A percentile compares a stretch with the other conserved stretches of the same genome.
Evolutionary conservation across 1,140 invertebrate genomes (phyloP).

Genomic region (Brachionus koreanus): DNA sequence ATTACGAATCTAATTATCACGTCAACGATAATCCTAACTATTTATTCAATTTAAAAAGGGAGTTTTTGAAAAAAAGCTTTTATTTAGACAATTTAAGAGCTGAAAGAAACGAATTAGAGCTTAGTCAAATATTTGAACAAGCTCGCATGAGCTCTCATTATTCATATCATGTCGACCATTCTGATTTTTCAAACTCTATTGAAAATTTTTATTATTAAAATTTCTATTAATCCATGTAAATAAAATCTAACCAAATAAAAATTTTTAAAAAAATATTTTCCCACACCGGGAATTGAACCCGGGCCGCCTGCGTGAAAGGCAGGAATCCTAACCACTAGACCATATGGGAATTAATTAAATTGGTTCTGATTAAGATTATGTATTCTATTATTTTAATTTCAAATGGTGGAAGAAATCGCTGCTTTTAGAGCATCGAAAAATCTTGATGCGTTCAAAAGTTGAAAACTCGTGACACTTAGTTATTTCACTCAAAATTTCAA

Average conservation of each 20-base stretch:
- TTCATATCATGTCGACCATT: not conserved
- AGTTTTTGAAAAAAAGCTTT: conserved; percentile 8
- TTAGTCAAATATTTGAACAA: conserved; percentile 22
- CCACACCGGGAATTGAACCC: conserved; percentile 32
- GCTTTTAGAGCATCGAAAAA: no score
- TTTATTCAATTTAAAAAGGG: not conserved
- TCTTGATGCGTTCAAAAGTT: no score
- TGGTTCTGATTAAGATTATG: no score
- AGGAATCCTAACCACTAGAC: conserved; percentile 41
- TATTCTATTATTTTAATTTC: not conserved
- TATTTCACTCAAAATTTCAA: no score
- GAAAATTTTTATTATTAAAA: conserved; percentile 35
- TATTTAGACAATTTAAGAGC: not conserved
- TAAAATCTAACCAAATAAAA: not conserved
- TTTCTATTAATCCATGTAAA: not conserved
- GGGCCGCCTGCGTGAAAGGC: conserved; percentile 39
- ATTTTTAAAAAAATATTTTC: conserved; percentile 9
- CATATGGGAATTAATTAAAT: not conserved
- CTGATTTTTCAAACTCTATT: not conserved
- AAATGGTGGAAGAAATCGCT: no score
- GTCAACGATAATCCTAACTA: conserved; percentile 18
- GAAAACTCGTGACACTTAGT: no score
- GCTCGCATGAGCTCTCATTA: not conserved
- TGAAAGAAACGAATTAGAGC: not conserved
- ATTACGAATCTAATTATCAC: conserved; percentile 11